A percentile compares a stretch with the other conserved stretches of the same genome.
These are phyloP conservation scores for Smithornis capensis DNA, from an alignment of 2,113 vertebrate genomes.

Conservation along the genomic window DNA sequence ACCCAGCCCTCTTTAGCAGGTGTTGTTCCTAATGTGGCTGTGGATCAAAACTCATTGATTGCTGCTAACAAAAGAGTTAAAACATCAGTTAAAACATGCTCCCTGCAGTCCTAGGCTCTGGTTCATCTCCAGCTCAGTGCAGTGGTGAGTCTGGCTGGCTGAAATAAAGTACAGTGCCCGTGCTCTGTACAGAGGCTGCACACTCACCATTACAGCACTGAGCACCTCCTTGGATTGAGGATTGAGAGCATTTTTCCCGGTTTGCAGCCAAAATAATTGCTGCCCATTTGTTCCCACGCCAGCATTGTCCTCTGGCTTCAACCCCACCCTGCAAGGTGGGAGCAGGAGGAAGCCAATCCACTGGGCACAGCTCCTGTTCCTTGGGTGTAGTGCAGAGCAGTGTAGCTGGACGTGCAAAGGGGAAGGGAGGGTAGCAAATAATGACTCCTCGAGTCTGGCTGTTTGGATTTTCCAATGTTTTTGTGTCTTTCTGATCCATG, in stretches of 20 bases:
- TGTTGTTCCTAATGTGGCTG: fast-evolving
- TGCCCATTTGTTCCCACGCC: background rate
- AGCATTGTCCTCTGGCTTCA: conserved; percentile 16
- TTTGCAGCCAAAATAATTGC: background rate
- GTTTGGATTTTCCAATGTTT: background rate
- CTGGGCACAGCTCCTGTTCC: background rate
- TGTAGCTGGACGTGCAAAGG: fast-evolving
- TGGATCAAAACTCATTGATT: background rate
- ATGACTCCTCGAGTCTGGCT: background rate
- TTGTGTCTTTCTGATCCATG: background rate
- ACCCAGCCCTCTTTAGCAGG: background rate
- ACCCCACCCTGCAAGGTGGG: conserved; percentile 5
- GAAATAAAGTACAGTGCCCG: background rate
- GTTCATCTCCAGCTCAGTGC: background rate
- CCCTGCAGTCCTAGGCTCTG: background rate
- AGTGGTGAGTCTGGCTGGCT: background rate
- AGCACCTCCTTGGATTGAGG: background rate
- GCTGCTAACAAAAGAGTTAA: background rate
- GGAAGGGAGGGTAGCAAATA: background rate
- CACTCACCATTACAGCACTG: fast-evolving
- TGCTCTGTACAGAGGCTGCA: fast-evolving
- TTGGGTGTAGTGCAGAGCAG: background rate
- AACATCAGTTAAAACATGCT: background rate
- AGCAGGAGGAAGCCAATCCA: background rate
- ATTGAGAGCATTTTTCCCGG: fast-evolving